A percentile compares a stretch with the other conserved stretches of the same genome.
phyloP scores from a whole-genome alignment of 2,888 invertebrate species.

The Mesochorus sp. region DNA sequence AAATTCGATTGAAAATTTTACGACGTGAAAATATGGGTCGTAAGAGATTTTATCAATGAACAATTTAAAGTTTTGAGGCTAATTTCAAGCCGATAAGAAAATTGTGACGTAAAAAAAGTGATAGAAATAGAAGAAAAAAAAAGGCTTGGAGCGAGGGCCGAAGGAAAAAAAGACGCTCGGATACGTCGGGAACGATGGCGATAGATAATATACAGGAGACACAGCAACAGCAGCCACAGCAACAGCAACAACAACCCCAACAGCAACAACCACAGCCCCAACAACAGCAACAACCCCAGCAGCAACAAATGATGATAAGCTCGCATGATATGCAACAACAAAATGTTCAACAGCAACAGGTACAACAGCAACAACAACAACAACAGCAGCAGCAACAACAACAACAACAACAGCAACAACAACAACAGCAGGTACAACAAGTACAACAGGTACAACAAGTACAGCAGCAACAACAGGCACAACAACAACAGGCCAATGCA shows the following conservation, averaged over 20 bases:
- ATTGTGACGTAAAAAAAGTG: too few relatives aligned
- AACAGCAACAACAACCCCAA: slow-evolving; percentile 76
- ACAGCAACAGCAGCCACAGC: slow-evolving; percentile 77
- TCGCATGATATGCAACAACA: slow-evolving; percentile 74
- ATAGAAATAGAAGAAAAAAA: neutral
- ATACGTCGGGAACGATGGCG: slow-evolving; percentile 52
- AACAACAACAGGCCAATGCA: slow-evolving; percentile 75
- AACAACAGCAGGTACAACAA: slow-evolving; percentile 75
- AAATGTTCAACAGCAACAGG: slow-evolving; percentile 75
- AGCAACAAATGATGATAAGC: slow-evolving; percentile 79
- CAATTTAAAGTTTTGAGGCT: too few relatives aligned
- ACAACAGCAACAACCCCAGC: slow-evolving; percentile 73
- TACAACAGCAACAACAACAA: slow-evolving; percentile 77
- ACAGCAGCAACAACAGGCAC: slow-evolving; percentile 68
- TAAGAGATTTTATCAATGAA: slow-evolving; percentile 10
- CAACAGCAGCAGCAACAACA: slow-evolving; percentile 70
- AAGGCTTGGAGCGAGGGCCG: neutral
- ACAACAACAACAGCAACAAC: slow-evolving; percentile 70
- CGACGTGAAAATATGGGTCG: too few relatives aligned
- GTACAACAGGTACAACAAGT: slow-evolving; percentile 65
- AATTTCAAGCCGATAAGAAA: too few relatives aligned
- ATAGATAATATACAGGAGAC: slow-evolving; percentile 65
- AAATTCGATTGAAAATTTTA: too few relatives aligned
- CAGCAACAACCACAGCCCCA: slow-evolving; percentile 73
- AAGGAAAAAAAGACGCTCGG: slow-evolving; percentile 2